Percentiles rank a stretch among this genome's conserved stretches.
These are phyloP conservation scores for Euleptes europaea DNA, from an alignment of 2,113 vertebrate species.

Conservation along the genomic window DNA sequence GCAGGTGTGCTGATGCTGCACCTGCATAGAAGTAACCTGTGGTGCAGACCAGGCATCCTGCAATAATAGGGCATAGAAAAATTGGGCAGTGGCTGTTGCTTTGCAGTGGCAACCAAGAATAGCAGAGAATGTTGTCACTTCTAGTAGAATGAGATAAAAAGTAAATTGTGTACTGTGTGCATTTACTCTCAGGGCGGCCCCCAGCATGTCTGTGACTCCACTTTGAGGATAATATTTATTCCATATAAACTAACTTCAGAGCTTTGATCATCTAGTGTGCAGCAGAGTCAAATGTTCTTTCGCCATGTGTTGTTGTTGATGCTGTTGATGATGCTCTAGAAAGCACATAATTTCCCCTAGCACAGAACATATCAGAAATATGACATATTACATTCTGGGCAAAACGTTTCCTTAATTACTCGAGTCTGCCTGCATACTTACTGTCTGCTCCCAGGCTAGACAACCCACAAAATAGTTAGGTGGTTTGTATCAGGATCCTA, in stretches of 20 bases:
- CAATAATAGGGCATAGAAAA: too few species aligned
- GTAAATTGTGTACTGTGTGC: background rate
- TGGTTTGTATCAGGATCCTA: background rate
- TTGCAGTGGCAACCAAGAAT: background rate
- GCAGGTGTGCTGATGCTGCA: too few species aligned
- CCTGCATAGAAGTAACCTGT: too few species aligned
- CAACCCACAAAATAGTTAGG: background rate
- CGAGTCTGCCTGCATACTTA: background rate
- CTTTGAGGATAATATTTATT: background rate
- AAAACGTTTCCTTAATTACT: constrained; percentile 5
- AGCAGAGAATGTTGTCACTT: background rate
- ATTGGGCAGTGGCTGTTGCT: background rate
- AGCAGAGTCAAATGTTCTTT: background rate
- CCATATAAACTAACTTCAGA: background rate
- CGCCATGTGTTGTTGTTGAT: too few species aligned
- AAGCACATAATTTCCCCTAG: background rate
- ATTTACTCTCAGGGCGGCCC: background rate
- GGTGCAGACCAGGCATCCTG: too few species aligned
- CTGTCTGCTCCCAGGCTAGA: background rate
- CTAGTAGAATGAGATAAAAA: background rate
- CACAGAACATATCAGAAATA: background rate
- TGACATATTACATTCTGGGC: background rate
- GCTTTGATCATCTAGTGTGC: background rate
- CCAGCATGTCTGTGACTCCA: background rate
- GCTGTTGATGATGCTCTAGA: background rate